Conservation (phyloP, 2,797 vertebrate species). For the Gadopsis marmoratus region DNA sequence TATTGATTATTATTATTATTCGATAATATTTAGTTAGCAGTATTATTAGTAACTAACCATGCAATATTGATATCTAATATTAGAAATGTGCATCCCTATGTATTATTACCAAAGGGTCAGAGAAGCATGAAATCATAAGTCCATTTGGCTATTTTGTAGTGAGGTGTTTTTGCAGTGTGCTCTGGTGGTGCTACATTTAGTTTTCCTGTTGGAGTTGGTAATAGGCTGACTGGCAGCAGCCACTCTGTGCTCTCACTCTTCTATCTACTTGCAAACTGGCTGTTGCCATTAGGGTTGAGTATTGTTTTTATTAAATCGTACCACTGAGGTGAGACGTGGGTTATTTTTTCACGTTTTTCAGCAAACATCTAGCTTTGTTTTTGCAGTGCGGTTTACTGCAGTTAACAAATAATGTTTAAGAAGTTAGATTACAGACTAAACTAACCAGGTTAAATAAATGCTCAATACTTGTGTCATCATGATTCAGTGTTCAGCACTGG, state of each 20-base stretch:
- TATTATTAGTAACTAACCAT: no score
- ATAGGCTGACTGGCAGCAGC: not conserved
- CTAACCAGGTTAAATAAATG: not conserved
- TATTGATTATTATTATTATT: no score
- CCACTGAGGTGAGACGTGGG: not conserved
- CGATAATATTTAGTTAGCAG: no score
- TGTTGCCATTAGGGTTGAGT: not conserved
- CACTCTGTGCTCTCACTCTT: not conserved
- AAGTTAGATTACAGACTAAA: not conserved
- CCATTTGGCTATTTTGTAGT: not conserved
- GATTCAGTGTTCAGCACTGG: not conserved
- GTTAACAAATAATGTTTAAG: not conserved
- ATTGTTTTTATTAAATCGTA: constrained; percentile 7
- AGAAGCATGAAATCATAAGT: not conserved
- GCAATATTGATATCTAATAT: not conserved
- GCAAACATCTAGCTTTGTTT: not conserved
- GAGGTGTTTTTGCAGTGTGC: constrained; percentile 1
- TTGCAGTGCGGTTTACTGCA: not conserved
- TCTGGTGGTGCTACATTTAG: not conserved
- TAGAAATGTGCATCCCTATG: not conserved
- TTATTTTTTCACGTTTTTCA: not conserved
- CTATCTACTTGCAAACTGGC: not conserved
- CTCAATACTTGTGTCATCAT: not conserved
- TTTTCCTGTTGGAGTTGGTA: constrained; percentile 17
- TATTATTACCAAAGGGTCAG: not conserved